Evolutionary conservation across 92 coral and sea anemone species (phyloP), one percentile per base, ranked within the genome.

Genomic region (Zoanthus sansibaricus): DNA sequence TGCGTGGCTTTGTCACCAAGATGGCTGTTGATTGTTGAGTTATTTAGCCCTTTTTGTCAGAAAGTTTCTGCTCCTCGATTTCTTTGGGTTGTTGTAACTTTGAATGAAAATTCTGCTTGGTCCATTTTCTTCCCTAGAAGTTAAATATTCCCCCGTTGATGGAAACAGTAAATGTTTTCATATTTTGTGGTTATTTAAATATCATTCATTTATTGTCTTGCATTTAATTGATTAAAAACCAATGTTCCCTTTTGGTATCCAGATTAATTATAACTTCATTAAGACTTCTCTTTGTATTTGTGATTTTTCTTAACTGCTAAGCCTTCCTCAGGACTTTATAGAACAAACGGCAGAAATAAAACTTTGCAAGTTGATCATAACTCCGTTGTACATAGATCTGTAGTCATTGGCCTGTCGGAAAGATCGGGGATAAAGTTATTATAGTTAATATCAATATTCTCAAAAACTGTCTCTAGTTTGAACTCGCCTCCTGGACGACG

Each of bases 371-470:
- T 47, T 8, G 32, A 79, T 64, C 55, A 80, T 4, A 96, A 94
- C 47, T 96, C 98, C 1, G 98, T 96, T 25, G 98, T 95, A 75
- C 98, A 96, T 55, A 96, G 90, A 92, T 96, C 98, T 9, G 98
- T 96, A 6, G 95, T 93, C 82, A 93, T 76, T 1, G 90, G 87
- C 54, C 88, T 88, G 30, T 84, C 87, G 25, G 88, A 33, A 71
- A 87, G 25, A 70, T 89, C 77, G 66, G 86, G 66, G 32, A 88
- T 70, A 82, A 88, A 79, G 71, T 91, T 10, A 61, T 91, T 10
- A 61, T 91, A 64, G 82, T 92, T 83, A 1, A 32, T 44, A 62
- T 91, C 89, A n/a, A 80, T 45, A 18, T 8, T 66, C 25, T 62
- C 76, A 46, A 37, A 45, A 13, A 49, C 76, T 48, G 84, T 15